Evolutionary conservation across 2,888 invertebrate genomes (phyloP), one percentile per base, ranked within the genome.

Genomic region (Clivina fossor): DNA sequence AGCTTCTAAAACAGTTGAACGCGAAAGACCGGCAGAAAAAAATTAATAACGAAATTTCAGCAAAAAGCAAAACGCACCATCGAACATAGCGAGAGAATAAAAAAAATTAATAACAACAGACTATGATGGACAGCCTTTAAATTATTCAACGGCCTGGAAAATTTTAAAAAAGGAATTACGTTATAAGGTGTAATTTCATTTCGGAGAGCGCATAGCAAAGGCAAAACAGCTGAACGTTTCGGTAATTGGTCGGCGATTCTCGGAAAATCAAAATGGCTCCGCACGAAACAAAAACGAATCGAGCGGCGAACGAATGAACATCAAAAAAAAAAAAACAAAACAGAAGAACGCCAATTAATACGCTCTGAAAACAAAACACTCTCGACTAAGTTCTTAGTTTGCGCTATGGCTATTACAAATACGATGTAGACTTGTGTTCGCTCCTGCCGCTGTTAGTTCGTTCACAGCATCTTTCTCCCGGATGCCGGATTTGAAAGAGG

Each of bases 181-280:
- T 70, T 68, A 68, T 64, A 63, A 67, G 67, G 66, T 63, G 66
- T 68, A 68, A 69, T 69, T 47, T 70, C 69, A 70, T 72, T 71
- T 69, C 13, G 4, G 11, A 33, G 13, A 22, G 47, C 13, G 32
- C n/a, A n/a, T n/a, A n/a, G n/a, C n/a, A n/a, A n/a, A n/a, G 70
- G 24, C 68, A 68, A 68, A 68, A 67, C 70, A 69, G 69, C 67
- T 67, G 66, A 69, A 62, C 67, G 63, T 55, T 46, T 13, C 33
- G n/a, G 63, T 70, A 71, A 70, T 71, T 71, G 69, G 69, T 68
- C 68, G 68, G 67, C 69, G 65, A 69, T 70, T 71, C 69, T 64
- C 63, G 64, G 68, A 70, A 71, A 71, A 71, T 71, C 71, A 71
- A 71, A 71, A 71, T 70, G 71, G 70, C 70, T 67, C 66, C 69